Base-by-base conservation (phyloP, 2,888 invertebrate genomes). In the Leuctra nigra region DNA sequence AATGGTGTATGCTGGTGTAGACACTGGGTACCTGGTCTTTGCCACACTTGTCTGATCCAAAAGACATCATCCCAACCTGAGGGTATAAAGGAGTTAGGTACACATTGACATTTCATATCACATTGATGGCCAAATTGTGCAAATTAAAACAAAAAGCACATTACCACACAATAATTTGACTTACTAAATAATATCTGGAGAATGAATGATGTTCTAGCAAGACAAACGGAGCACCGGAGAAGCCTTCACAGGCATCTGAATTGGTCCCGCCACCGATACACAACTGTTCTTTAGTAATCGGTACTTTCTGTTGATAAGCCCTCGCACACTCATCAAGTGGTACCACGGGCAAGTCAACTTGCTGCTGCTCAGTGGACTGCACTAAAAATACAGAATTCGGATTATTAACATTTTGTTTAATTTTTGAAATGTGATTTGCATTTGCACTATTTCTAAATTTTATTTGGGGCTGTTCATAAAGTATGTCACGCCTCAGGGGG, bases 11-110 rank as follows among this genome's bases (percentile, higher is more conserved):
- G 63, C 85, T 84, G 0, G 86, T 84, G 67, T 88, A 88, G 0
- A 87, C 87, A 63, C 87, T 87, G 1, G 88, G 87, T 0, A 86
- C 78, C 2, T 85, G 86, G 56, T 80, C 74, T 18, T 81, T 82
- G 22, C 86, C 84, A 65, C 87, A 86, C 68, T 87, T 86, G 63
- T 86, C 86, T 0, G 87, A 86, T 1, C 89, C 89, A 64, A 87
- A 88, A 0, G 88, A 88, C 61, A 89, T 80, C 35, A 89, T 84
- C 25, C 88, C 89, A 60, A 87, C 78, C 87, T 88, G 66, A 4
- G 24, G 61, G 73, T 67, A 60, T 13, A n/a, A n/a, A n/a, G 6
- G 6, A 33, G 6, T 9, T 9, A 33, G 6, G 33, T 33, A 33
- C 6, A 33, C 33, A 11, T 33, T 11, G 7, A 33, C 33, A 33